Base-by-base conservation (phyloP, 1,140 invertebrate species). In the Anadara kagoshimensis region DNA sequence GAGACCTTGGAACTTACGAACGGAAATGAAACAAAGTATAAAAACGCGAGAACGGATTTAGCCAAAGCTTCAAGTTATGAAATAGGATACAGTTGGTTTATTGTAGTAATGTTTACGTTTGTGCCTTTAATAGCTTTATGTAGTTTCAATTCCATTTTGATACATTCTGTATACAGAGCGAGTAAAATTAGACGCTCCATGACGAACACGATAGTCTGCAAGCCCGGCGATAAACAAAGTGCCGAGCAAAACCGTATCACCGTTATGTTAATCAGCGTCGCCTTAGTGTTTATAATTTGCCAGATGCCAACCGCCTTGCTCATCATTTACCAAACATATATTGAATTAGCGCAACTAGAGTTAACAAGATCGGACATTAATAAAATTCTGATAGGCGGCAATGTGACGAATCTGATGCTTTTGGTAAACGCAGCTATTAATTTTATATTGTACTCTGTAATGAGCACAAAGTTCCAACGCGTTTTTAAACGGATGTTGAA, bases 361-460 rank as follows among this genome's bases (percentile, higher is more conserved):
- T 5, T 76, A 36, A 72, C 72, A 0, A 18, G 14, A 44, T 41
- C 66, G 18, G 83, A 53, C 73, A 79, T 29, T 66, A 86, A 76
- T 63, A 76, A 91, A 16, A 72, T 90, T 10, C 80, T 73, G 59
- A 92, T 91, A 18, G 85, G 93, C 2, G 93, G 93, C 7, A 94
- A 94, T 86, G 91, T 94, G 36, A 93, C 92, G 82, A 95, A 95
- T 85, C 90, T 94, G 44, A 86, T 95, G 29, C 89, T 93, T 18
- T 91, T 92, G 41, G 87, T 94, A 45, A 94, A 94, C 88, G 93
- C 94, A 4, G 86, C 90, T 10, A 91, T 93, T 3, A 95, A 95
- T 89, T 95, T 95, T 87, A 89, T 95, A 56, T 88, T 95, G 54
- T 95, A 95, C 86, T 94, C 93, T 76, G 91, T 93, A 20, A 91